Conservation (phyloP, 1,140 invertebrate species). For the Pristionchus pacificus region DNA sequence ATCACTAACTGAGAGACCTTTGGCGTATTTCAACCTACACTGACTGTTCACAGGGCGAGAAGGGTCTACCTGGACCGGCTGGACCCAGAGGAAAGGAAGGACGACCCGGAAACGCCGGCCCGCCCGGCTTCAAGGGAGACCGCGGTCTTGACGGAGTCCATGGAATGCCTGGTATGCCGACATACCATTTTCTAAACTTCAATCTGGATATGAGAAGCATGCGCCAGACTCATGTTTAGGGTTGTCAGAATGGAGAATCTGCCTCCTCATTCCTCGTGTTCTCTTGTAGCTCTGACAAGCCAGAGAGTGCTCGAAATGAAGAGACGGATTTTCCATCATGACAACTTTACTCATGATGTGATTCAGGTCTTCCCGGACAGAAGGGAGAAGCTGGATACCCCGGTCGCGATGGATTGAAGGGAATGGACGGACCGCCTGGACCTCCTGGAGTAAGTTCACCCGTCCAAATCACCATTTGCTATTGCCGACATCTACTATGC, state of each 20-base stretch:
- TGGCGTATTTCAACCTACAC: not conserved
- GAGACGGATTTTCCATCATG: conserved; percentile 48
- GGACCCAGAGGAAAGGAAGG: conserved; percentile 58
- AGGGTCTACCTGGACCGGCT: conserved; percentile 54
- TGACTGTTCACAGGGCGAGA: conserved; percentile 41
- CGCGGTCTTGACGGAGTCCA: conserved; percentile 53
- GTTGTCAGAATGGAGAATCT: no score
- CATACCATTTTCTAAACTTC: no score
- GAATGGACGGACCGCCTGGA: conserved; percentile 50
- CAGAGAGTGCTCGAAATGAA: no score
- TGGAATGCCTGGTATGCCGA: conserved; percentile 42
- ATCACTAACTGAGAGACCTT: not conserved
- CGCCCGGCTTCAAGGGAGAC: conserved; percentile 55
- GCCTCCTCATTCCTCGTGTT: no score
- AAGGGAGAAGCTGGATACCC: conserved; percentile 51
- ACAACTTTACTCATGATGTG: conserved; percentile 3
- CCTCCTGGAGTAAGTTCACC: conserved; percentile 45
- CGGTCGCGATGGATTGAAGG: conserved; percentile 41
- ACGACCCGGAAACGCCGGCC: conserved; percentile 47
- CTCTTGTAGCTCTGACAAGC: conserved; percentile 45
- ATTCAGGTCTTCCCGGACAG: conserved; percentile 13
- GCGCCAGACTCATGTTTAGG: conserved; percentile 11
- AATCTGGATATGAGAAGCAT: no score
- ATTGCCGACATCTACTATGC: not conserved
- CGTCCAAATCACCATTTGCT: not conserved